These are phyloP conservation scores for Hofmannophila pseudospretella DNA, from an alignment of 2,888 invertebrate genomes.

Conservation along the genomic window DNA sequence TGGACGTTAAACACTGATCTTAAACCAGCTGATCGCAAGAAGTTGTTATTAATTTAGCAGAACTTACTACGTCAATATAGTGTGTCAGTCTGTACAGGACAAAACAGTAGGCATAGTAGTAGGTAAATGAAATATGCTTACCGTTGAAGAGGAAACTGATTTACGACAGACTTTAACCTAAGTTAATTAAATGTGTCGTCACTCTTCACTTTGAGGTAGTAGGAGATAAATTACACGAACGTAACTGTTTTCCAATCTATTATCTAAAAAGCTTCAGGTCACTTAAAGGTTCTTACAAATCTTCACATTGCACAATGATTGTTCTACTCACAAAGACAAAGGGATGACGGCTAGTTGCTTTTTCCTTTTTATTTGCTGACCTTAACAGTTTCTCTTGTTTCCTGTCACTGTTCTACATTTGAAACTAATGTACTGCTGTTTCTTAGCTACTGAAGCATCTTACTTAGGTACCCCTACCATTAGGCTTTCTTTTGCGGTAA, in stretches of 20 bases:
- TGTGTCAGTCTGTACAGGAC: not conserved
- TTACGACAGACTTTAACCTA: too few relatives aligned
- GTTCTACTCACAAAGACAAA: slow-evolving; percentile 45
- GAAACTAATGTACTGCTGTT: slow-evolving; percentile 34
- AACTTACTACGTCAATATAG: slow-evolving; percentile 7
- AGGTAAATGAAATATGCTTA: too few relatives aligned
- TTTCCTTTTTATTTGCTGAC: slow-evolving; percentile 42
- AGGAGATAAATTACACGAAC: too few relatives aligned
- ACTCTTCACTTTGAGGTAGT: too few relatives aligned
- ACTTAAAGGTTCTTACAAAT: slow-evolving; percentile 36
- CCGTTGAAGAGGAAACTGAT: too few relatives aligned
- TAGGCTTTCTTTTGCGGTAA: too few relatives aligned
- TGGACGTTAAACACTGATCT: slow-evolving; percentile 23
- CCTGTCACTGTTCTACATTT: slow-evolving; percentile 46
- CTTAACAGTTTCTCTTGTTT: slow-evolving; percentile 48
- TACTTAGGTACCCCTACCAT: slow-evolving; percentile 14
- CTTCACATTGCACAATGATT: slow-evolving; percentile 39
- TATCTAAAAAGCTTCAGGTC: too few relatives aligned
- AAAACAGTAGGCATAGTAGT: too few relatives aligned
- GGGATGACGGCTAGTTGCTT: slow-evolving; percentile 46
- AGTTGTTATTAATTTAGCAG: slow-evolving; percentile 2
- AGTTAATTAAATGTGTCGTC: too few relatives aligned
- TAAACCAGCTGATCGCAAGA: slow-evolving; percentile 21
- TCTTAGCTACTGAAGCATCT: slow-evolving; percentile 30
- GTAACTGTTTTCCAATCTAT: too few relatives aligned